A percentile compares a stretch with the other conserved stretches of the same genome.
These are phyloP conservation scores for Bruchidius siliquastri DNA, from an alignment of 2,888 invertebrate genomes.

Conservation along the genomic window DNA sequence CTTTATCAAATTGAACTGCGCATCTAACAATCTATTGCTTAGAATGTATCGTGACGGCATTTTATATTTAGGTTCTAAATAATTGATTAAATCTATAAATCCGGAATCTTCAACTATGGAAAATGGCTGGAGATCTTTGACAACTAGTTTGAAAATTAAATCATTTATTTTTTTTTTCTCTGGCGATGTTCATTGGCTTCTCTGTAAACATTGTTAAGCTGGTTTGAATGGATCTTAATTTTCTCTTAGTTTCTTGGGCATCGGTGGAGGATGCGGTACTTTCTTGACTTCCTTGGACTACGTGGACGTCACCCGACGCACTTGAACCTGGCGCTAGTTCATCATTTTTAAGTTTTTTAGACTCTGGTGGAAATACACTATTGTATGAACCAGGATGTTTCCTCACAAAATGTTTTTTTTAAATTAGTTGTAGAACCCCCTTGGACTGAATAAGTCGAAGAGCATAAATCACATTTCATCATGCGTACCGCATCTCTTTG, in stretches of 20 bases:
- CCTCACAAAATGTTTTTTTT: conserved; percentile 8
- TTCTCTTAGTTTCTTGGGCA: background rate
- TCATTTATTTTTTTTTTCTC: conserved; percentile 14
- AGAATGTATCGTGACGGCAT: conserved; percentile 12
- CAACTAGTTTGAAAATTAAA: conserved; percentile 11
- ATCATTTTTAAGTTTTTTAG: conserved; percentile 3
- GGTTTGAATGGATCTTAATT: conserved; percentile 1
- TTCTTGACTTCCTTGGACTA: background rate
- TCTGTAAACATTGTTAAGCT: conserved; percentile 4
- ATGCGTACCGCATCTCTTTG: no score
- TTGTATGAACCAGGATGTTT: conserved; percentile 5
- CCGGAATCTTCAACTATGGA: conserved; percentile 16
- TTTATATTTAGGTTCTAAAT: conserved; percentile 12
- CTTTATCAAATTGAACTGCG: conserved; percentile 5
- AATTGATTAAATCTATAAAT: conserved; percentile 10
- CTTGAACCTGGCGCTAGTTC: background rate
- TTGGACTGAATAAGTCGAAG: conserved; percentile 7
- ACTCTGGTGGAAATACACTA: conserved; percentile 1
- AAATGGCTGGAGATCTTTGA: conserved; percentile 16
- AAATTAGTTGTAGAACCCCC: conserved; percentile 11
- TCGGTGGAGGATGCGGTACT: background rate
- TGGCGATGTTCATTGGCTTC: conserved; percentile 5
- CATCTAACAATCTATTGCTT: conserved; percentile 11
- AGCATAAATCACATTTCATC: conserved; percentile 8
- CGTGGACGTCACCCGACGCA: background rate